phyloP scores from a whole-genome alignment of 1,140 invertebrate genomes.

The Drosophila parvula region DNA sequence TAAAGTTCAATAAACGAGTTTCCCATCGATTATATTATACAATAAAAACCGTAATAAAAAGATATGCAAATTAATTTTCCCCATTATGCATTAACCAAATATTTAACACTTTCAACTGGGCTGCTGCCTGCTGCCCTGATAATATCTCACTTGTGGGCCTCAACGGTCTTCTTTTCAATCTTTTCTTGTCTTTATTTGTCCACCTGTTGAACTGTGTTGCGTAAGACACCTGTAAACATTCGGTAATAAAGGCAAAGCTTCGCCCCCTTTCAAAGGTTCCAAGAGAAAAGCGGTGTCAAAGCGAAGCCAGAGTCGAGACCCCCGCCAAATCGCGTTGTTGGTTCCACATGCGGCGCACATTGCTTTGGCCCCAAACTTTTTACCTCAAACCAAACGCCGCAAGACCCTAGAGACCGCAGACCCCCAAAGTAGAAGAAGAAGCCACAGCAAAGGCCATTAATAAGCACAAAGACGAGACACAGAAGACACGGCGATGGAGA shows the following conservation, averaged over 20 bases:
- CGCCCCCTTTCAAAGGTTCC: constrained; percentile 22
- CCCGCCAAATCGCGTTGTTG: constrained; percentile 15
- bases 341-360: constrained; percentile 25
- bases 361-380: constrained; percentile 22
- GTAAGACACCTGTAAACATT: constrained; percentile 48
- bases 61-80: constrained; percentile 20
- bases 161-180: constrained; percentile 14
- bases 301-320: constrained; percentile 25
- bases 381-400: constrained; percentile 15
- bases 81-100: constrained; percentile 35
- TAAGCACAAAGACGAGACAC: constrained; percentile 40
- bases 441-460: constrained; percentile 55
- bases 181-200: constrained; percentile 15
- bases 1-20: no score
- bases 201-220: constrained; percentile 41
- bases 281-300: constrained; percentile 9
- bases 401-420: constrained; percentile 14
- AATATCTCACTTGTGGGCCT: constrained; percentile 2
- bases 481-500: constrained; percentile 7
- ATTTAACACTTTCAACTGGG: constrained; percentile 22
- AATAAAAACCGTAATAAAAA: neutral
- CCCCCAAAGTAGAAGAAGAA: constrained; percentile 35
- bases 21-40: neutral
- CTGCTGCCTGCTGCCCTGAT: constrained; percentile 2
- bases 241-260: constrained; percentile 28